Evolutionary conservation across 1,140 invertebrate genomes (phyloP), one percentile per base, ranked within the genome.

Genomic region (Drosophila virilis): DNA sequence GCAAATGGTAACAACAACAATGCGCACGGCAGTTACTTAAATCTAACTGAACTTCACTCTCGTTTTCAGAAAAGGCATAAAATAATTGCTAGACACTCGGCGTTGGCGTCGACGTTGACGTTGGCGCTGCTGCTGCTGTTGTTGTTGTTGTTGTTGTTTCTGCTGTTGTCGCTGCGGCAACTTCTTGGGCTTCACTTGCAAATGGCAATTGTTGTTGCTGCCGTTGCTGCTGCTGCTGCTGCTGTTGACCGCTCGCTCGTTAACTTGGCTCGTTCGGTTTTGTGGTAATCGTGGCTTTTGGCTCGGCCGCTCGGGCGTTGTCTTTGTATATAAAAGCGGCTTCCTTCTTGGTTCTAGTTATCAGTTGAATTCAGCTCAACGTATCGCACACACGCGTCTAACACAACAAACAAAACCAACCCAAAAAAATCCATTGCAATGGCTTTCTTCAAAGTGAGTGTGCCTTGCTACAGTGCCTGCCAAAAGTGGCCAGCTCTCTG

Each of bases 261-360:
- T 83, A 57, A 46, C 33, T 77, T 80, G 28, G 32, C 70, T 43
- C 55, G 40, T 66, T 67, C 64, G 64, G 59, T 17, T 82, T 61
- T 5, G 22, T 22, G 72, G 62, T 69, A 52, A 67, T 83, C 77
- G 84, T 77, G 72, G 58, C 74, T 57, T 72, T 43, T 85, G 35
- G 62, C 48, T 73, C 33, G 35, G 42, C 50, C 61, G 62, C 50
- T 90, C 90, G 90, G 90, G 90, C 83, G 90, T 91, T 91, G 90
- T 80, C 90, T 88, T 45, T 83, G 73, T 88, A 91, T 92, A 92
- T 92, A 92, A 90, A 91, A 91, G 88, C 90, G 81, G 85, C 76
- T 91, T 91, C 88, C 90, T 91, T 92, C 91, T 91, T 83, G 91
- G 91, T 92, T 92, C 91, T 92, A 92, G 91, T 91, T 91, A 92